Percentiles rank a stretch among this genome's conserved stretches.
Conservation (phyloP, 2,888 invertebrate genomes). For the Ormyrus pomaceus region DNA sequence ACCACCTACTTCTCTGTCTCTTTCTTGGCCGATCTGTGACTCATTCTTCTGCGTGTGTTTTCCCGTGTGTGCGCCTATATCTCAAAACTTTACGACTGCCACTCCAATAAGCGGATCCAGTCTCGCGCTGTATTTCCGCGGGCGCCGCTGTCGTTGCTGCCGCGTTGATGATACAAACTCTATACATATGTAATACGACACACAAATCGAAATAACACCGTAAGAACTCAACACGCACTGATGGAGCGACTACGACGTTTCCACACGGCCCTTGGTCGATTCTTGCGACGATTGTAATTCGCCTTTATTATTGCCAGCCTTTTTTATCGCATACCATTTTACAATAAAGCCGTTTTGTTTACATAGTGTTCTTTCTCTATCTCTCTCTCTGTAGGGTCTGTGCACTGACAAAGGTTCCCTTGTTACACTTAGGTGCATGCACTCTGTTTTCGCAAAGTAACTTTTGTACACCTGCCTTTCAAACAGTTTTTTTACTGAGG, state of each 20-base stretch:
- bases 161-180: slow-evolving; percentile 21
- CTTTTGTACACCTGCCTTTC: not conserved
- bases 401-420: slow-evolving; percentile 2
- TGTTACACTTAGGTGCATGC: slow-evolving; percentile 28
- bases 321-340: slow-evolving; percentile 33
- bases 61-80: slow-evolving; percentile 2
- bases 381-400: not conserved
- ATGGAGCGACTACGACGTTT: slow-evolving; percentile 56
- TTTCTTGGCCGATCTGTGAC: slow-evolving; percentile 21
- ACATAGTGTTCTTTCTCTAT: slow-evolving; percentile 22
- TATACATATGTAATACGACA: slow-evolving; percentile 35
- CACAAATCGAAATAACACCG: slow-evolving; percentile 25
- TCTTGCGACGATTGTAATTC: slow-evolving; percentile 54
- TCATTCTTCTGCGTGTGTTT: slow-evolving; percentile 42
- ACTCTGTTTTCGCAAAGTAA: not conserved
- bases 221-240: slow-evolving; percentile 4
- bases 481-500: not conserved
- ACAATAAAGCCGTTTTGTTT: slow-evolving; percentile 19
- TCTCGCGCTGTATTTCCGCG: not conserved
- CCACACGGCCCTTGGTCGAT: slow-evolving; percentile 51
- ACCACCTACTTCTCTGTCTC: no score
- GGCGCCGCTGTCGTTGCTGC: not conserved
- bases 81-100: slow-evolving; percentile 20
- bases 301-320: slow-evolving; percentile 27
- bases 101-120: not conserved